A percentile compares a stretch with the other conserved stretches of the same genome.
Conservation (phyloP, 2,888 invertebrate genomes). For the Allophyes oxyacanthae region DNA sequence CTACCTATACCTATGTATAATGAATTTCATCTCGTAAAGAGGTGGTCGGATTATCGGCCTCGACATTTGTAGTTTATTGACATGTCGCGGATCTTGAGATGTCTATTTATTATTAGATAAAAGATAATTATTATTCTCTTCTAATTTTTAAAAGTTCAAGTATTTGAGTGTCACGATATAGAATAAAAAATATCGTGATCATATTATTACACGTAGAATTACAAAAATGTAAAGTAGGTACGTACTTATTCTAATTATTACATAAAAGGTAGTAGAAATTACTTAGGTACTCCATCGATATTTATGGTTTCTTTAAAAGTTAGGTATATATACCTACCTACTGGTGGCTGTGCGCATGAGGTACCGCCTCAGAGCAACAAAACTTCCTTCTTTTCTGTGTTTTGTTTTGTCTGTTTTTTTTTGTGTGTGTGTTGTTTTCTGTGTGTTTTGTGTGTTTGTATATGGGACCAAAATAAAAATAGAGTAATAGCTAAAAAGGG, state of each 20-base stretch:
- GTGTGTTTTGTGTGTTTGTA: too few species aligned
- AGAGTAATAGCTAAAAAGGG: too few species aligned
- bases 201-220: not conserved
- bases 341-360: too few species aligned
- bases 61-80: slow-evolving; percentile 61
- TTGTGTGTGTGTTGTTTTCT: too few species aligned
- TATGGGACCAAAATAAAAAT: too few species aligned
- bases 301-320: too few species aligned
- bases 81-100: slow-evolving; percentile 57
- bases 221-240: slow-evolving; percentile 4
- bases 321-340: too few species aligned
- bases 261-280: not conserved
- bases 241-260: slow-evolving; percentile 5
- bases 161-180: slow-evolving; percentile 20
- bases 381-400: too few species aligned
- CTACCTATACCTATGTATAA: too few species aligned
- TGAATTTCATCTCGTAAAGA: not conserved
- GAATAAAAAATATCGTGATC: not conserved
- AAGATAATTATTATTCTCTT: slow-evolving; percentile 22
- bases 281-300: too few species aligned
- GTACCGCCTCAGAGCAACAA: too few species aligned
- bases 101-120: slow-evolving; percentile 36
- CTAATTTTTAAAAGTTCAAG: slow-evolving; percentile 31
- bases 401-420: too few species aligned
- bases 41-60: slow-evolving; percentile 48